Evolutionary conservation across 2,888 invertebrate species (phyloP), one percentile per base, ranked within the genome.

Genomic region (Heteromyza rotundicornis): DNA sequence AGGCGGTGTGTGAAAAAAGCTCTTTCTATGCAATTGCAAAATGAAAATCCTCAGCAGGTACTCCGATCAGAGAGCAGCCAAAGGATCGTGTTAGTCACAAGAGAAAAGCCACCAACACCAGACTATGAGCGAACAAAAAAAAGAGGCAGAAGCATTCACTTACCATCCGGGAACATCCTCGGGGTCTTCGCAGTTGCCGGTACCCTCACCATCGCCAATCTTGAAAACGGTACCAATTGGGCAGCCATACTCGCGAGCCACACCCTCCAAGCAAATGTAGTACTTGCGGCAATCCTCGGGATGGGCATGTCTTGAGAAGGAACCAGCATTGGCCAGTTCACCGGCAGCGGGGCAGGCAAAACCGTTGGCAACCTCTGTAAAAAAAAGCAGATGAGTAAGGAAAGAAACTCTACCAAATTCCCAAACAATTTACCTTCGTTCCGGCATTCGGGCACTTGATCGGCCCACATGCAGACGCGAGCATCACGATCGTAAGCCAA

Each of bases 121-220:
- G 22, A 20, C 19, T 14, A 47, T 19, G 14, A 47, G 40, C 44
- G 72, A 78, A 74, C 78, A 76, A 75, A 74, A 73, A 78, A 75
- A 81, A 80, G 81, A 77, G 77, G 81, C 66, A 77, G 8, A n/a
- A 5, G 52, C n/a, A 24, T n/a, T 1, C 64, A 87, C 93, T 92
- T 84, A 94, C 95, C 95, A 96, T 89, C 95, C 96, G 84, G 92
- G 93, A 86, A 96, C 96, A 83, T 95, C 94, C 86, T 95, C 95
- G 70, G 96, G 96, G 81, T 95, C 95, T 85, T 94, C 93, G 84
- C 96, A 96, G 87, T 94, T 94, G 71, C 95, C 95, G 73, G 92
- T 90, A 77, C 94, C 95, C 74, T 95, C 95, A 77, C 90, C 85
- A 79, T 93, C 93, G 64, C 95, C 95, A 84, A 95, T 95, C 84